Conservation (phyloP, 2,113 vertebrate species). For the Callionymus lyra region DNA sequence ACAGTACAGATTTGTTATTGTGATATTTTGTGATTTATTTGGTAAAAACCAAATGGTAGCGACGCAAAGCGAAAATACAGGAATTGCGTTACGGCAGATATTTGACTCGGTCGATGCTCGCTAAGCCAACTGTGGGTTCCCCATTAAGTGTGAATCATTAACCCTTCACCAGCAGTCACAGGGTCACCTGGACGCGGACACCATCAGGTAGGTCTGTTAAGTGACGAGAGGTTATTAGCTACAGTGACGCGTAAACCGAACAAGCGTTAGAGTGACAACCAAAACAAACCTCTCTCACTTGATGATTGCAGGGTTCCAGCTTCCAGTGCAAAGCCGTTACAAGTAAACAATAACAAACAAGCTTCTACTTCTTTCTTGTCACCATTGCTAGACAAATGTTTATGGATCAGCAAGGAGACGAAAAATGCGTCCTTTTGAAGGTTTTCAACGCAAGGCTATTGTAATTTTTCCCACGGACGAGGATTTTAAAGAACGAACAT, state of each 20-base stretch:
- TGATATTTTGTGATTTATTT: no score
- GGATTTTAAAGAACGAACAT: constrained; percentile 87
- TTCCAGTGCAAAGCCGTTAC: constrained; percentile 63
- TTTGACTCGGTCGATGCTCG: no score
- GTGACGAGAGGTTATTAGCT: constrained; percentile 67
- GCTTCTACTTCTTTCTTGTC: constrained; percentile 77
- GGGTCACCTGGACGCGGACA: not conserved
- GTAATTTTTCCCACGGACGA: constrained; percentile 93
- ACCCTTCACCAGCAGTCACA: constrained; percentile 7
- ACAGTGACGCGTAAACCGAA: constrained; percentile 7
- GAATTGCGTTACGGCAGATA: no score
- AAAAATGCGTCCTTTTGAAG: constrained; percentile 98
- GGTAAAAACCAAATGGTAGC: no score
- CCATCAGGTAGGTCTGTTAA: constrained; percentile 58
- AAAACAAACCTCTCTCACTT: constrained; percentile 69
- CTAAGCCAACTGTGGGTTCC: constrained; percentile 19
- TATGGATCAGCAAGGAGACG: constrained; percentile 94
- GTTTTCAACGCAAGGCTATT: constrained; percentile 93
- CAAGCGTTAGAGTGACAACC: not conserved
- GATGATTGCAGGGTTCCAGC: constrained; percentile 63
- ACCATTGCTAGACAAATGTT: constrained; percentile 86
- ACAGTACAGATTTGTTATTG: no score
- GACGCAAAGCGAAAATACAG: no score
- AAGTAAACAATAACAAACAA: constrained; percentile 69
- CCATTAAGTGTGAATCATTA: constrained; percentile 1